These are phyloP conservation scores for Solen grandis DNA, from an alignment of 1,140 invertebrate genomes.

Conservation along the genomic window DNA sequence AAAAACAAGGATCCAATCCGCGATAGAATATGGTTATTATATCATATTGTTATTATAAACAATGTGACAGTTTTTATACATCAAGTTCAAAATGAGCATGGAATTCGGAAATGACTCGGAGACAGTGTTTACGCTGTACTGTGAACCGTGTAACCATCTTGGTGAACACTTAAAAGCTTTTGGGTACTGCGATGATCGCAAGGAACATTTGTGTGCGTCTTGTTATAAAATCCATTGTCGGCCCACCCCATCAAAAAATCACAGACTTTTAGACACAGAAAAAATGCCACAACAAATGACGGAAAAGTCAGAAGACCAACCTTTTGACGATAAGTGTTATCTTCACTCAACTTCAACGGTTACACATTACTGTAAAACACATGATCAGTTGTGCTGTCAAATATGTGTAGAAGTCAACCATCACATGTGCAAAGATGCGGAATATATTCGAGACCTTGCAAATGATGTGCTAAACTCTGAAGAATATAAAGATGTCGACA, in stretches of 20 bases:
- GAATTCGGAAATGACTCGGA: no score
- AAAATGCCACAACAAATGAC: not conserved
- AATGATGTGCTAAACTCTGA: no score
- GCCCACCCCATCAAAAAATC: not conserved
- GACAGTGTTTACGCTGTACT: no score
- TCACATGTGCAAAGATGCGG: no score
- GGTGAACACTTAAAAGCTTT: not conserved
- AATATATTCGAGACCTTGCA: no score
- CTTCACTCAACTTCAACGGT: not conserved
- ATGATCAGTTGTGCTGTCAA: not conserved
- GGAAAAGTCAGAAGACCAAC: not conserved
- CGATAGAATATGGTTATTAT: no score
- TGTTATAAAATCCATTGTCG: constrained; percentile 27
- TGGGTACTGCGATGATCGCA: constrained; percentile 17
- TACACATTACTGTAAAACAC: not conserved
- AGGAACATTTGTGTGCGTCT: constrained; percentile 8
- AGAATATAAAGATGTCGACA: no score
- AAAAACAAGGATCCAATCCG: no score
- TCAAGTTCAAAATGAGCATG: no score
- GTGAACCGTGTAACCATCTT: constrained; percentile 17
- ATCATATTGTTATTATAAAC: no score
- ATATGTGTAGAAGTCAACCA: no score
- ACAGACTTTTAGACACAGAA: not conserved
- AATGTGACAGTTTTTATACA: no score
- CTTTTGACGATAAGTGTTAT: not conserved